Evolutionary conservation across 1,140 invertebrate species (phyloP).

Genomic region (Aphaenogaster floridana): DNA sequence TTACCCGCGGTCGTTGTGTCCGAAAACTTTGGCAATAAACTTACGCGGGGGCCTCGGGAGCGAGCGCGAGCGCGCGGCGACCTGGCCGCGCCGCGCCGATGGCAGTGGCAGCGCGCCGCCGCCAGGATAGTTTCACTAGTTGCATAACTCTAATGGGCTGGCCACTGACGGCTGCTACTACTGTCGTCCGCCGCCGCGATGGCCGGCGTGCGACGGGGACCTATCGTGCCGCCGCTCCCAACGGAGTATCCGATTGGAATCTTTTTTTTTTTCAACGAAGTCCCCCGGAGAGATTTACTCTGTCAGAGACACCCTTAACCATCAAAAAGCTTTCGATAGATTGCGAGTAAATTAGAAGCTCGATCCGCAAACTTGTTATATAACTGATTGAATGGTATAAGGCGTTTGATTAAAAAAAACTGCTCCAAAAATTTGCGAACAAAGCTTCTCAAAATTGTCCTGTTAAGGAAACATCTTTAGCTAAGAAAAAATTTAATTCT

Average conservation of each 20-base stretch:
- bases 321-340: too few relatives aligned
- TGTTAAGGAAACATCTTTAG: neutral
- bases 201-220: neutral
- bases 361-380: conserved; percentile 23
- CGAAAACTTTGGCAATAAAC: conserved; percentile 87
- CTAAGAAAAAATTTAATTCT: neutral
- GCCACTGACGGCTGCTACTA: conserved; percentile 49
- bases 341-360: neutral
- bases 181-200: conserved; percentile 44
- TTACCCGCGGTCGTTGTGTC: conserved; percentile 86
- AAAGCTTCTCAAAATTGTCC: neutral
- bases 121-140: conserved; percentile 82
- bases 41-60: conserved; percentile 81
- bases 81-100: conserved; percentile 53
- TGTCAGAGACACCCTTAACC: neutral
- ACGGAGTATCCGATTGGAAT: neutral
- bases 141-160: conserved; percentile 72
- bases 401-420: neutral
- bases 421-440: neutral
- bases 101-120: conserved; percentile 40
- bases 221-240: neutral
- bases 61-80: conserved; percentile 42
- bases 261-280: neutral
- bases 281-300: too few relatives aligned
- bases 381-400: neutral